Evolutionary conservation across 2,113 vertebrate genomes (phyloP).

Genomic region (Talpa occidentalis): DNA sequence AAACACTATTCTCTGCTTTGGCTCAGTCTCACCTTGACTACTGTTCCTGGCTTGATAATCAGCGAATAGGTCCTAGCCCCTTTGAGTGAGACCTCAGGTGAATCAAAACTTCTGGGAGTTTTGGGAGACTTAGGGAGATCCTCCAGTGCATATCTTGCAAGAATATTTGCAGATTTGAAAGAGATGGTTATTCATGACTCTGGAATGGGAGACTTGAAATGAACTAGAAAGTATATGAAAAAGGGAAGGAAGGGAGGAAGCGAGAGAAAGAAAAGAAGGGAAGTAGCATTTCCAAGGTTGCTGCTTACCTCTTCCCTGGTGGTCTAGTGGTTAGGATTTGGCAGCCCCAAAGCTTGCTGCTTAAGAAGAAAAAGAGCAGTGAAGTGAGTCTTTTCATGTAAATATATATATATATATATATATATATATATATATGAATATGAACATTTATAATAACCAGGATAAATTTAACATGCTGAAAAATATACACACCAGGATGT

Average conservation of each 20-base stretch:
- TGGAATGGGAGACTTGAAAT: background rate
- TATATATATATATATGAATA: background rate
- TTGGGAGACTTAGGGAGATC: background rate
- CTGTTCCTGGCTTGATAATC: background rate
- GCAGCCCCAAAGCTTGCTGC: background rate
- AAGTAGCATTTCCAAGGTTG: background rate
- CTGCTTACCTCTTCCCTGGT: background rate
- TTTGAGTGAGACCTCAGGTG: background rate
- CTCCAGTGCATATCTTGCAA: background rate
- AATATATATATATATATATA: background rate
- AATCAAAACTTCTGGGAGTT: background rate
- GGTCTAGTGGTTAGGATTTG: too few relatives aligned
- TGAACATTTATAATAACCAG: background rate
- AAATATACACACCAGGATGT: background rate
- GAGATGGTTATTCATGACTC: background rate
- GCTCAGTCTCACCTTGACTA: background rate
- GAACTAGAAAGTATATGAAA: background rate
- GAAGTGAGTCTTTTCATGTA: background rate
- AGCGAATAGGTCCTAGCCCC: too few relatives aligned
- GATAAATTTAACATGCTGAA: slow-evolving; percentile 24
- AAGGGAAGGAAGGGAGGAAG: too few relatives aligned
- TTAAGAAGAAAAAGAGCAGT: background rate
- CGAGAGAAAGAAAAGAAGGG: background rate
- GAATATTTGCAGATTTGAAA: background rate
- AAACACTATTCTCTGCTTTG: background rate